phyloP scores from a whole-genome alignment of 2,797 vertebrate genomes.

The Cottoperca gobio region DNA sequence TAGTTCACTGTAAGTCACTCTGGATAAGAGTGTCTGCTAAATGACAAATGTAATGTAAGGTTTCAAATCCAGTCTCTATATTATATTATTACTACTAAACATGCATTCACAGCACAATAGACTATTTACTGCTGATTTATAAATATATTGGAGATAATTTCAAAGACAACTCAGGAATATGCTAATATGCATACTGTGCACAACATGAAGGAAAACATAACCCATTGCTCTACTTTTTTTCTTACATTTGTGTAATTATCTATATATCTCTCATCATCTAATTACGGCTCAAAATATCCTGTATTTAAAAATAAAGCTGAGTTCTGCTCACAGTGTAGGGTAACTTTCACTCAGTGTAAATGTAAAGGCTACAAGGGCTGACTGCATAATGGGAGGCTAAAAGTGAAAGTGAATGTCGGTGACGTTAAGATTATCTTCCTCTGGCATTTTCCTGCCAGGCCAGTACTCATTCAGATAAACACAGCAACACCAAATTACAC shows the following conservation, averaged over 20 bases:
- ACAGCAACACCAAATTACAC: constrained; percentile 4
- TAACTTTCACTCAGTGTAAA: not conserved
- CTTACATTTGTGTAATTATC: not conserved
- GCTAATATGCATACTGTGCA: not conserved
- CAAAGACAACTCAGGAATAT: not conserved
- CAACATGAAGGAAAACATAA: not conserved
- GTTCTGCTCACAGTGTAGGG: not conserved
- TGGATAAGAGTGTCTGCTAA: no score
- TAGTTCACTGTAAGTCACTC: no score
- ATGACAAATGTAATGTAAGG: no score
- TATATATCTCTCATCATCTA: not conserved
- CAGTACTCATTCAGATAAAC: constrained; percentile 60
- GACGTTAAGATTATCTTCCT: constrained; percentile 21
- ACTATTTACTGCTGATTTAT: not conserved
- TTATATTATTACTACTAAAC: not conserved
- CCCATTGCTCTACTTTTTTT: not conserved
- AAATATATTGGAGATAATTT: not conserved
- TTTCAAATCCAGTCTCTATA: not conserved
- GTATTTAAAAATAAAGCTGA: not conserved
- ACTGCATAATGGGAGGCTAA: not conserved
- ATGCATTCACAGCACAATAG: not conserved
- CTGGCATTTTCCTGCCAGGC: not conserved
- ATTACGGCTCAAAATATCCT: not conserved
- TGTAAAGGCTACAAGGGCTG: not conserved
- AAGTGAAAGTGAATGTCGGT: constrained; percentile 28